phyloP scores from a whole-genome alignment of 2,797 vertebrate genomes.

The Scomberomorus guttatus region DNA sequence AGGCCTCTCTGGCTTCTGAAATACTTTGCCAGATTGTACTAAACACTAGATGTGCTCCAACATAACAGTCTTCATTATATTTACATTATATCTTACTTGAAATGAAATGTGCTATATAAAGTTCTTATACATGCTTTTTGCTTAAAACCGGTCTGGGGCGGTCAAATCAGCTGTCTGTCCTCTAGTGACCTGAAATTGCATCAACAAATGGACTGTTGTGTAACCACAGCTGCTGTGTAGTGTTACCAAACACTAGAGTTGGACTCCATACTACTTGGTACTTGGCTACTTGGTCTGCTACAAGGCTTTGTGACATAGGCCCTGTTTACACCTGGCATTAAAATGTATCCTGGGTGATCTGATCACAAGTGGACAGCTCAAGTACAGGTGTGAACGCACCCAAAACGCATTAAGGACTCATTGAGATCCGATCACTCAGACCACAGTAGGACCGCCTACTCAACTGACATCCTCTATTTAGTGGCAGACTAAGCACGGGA shows the following conservation, averaged over 20 bases:
- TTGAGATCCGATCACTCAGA: no score
- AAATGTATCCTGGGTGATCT: no score
- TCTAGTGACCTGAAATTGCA: conserved; percentile 27
- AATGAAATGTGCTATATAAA: not conserved
- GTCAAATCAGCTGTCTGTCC: conserved; percentile 8
- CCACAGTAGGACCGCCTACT: no score
- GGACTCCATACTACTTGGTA: not conserved
- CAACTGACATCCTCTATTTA: no score
- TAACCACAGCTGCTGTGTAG: conserved; percentile 32
- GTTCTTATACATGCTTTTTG: not conserved
- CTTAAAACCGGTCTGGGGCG: conserved; percentile 4
- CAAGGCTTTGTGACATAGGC: not conserved
- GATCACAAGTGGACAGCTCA: no score
- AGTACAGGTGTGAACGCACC: no score
- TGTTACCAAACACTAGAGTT: conserved; percentile 23
- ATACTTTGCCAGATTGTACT: no score
- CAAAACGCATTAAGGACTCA: no score
- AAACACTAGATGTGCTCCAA: not conserved
- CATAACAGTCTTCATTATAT: not conserved
- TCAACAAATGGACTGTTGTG: conserved; percentile 45
- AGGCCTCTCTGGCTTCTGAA: no score
- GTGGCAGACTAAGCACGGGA: no score
- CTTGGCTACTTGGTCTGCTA: not conserved
- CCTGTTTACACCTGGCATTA: no score
- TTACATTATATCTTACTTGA: no score